Base-by-base conservation (phyloP, 2,797 vertebrate species). In the Anolis apletophallus region DNA sequence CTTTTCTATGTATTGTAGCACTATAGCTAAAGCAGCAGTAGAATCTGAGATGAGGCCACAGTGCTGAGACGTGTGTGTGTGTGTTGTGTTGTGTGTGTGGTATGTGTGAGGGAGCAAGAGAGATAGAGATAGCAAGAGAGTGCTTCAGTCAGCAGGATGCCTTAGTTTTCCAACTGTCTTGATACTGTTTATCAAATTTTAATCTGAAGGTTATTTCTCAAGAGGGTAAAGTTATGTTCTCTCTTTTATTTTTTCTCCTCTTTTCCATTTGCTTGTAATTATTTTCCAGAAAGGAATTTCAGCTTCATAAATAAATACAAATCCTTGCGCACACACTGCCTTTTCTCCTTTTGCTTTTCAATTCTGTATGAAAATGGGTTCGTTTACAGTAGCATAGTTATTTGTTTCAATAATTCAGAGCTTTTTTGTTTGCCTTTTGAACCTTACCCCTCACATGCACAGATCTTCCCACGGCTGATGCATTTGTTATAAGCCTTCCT, bases 141-240 rank as follows among this genome's bases (percentile, higher is more conserved):
- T 76, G 82, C 90, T 52, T 89, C 81, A 81, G 50, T 94, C 89
- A 91, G 91, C 88, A 52, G 78, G 91, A 92, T 92, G 59, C 11
- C 88, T 90, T 79, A 88, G 88, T 93, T 94, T 89, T 77, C 92
- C 88, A 90, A 91, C 92, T 86, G 90, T 85, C 92, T 73, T 91
- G 92, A 93, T 93, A 89, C 88, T 89, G 84, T 89, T 89, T 88
- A 87, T 91, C 88, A 92, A 87, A 88, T 89, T 87, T 89, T 1
- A 77, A 94, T 93, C 89, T 94, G 94, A 94, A 93, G 93, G 93
- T 94, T 93, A 93, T 93, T 93, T 90, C 93, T 94, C 92, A 61
- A 78, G 93, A 92, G 93, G 91, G 91, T 90, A 3, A 80, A 88
- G 87, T 72, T 84, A 90, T 88, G 69, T 73, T 3, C 17, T 17